phyloP scores from a whole-genome alignment of 2,797 vertebrate genomes.

The Salarias fasciatus region DNA sequence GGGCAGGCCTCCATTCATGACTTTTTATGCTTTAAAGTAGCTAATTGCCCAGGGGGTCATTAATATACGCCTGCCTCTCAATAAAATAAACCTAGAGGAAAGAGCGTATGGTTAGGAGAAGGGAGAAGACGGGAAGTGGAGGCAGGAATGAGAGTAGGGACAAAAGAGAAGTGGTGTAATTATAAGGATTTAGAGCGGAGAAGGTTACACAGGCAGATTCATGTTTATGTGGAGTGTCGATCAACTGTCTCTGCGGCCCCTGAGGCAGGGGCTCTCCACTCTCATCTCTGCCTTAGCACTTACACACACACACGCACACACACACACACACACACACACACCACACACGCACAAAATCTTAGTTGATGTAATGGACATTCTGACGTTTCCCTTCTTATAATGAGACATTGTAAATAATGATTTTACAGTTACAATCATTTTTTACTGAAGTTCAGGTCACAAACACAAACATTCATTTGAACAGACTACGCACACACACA shows the following conservation, averaged over 20 bases:
- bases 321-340: conserved; percentile 37
- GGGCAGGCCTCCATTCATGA: conserved; percentile 64
- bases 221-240: conserved; percentile 71
- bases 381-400: too few relatives aligned
- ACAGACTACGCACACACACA: conserved; percentile 13
- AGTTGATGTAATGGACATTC: conserved; percentile 51
- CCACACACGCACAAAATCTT: conserved; percentile 26
- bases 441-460: too few relatives aligned
- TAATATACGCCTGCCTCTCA: conserved; percentile 43
- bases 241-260: conserved; percentile 70
- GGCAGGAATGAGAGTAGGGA: conserved; percentile 29
- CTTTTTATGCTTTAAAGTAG: conserved; percentile 59
- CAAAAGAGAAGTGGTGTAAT: conserved; percentile 44
- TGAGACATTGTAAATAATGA: too few relatives aligned
- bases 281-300: conserved; percentile 67
- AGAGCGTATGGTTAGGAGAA: conserved; percentile 17
- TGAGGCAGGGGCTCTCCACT: conserved; percentile 75
- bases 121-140: conserved; percentile 10
- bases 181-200: conserved; percentile 48
- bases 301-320: conserved; percentile 28
- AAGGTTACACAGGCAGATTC: conserved; percentile 64
- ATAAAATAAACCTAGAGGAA: conserved; percentile 44
- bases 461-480: too few relatives aligned
- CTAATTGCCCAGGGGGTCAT: conserved; percentile 63
- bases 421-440: too few relatives aligned